Evolutionary conservation across 1,140 invertebrate genomes (phyloP), one percentile per base, ranked within the genome.

Genomic region (Gryon sp.): DNA sequence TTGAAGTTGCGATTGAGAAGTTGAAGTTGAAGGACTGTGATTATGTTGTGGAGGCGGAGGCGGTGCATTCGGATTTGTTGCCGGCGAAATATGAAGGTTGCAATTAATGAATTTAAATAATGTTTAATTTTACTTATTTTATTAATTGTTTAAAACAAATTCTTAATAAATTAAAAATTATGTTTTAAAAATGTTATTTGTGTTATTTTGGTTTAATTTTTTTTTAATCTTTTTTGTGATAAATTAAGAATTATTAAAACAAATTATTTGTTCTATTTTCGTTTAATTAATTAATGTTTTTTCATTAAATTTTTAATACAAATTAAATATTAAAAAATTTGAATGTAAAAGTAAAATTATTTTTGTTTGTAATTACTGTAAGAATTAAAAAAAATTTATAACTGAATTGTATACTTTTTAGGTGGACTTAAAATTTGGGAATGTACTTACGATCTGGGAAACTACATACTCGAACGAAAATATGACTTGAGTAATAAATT

Each of bases 381-480:
- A n/a, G n/a, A n/a, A n/a, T n/a, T n/a, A n/a, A n/a, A n/a, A n/a
- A n/a, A n/a, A n/a, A n/a, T n/a, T n/a, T n/a, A n/a, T n/a, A n/a
- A n/a, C n/a, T n/a, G n/a, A n/a, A n/a, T n/a, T n/a, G n/a, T n/a
- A n/a, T n/a, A n/a, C 22, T 4, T 53, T 86, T 40, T 79, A 96
- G 95, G 95, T 76, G 96, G 96, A 9, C 89, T 95, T 15, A 97
- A 96, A 90, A 91, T 96, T 59, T 97, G 96, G 96, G 95, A 97
- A 87, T 95, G 95, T 78, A 96, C 94, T 11, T 90, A 92, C 83
- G 95, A 97, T 83, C 83, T 97, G 38, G 80, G 92, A 19, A 84
- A 91, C 50, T 95, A 93, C 83, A 79, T 95, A 16, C 68, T 88
- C 5, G 80, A 90, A 50, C 83, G 91, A 57, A 60, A 86, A 43